Conservation (phyloP, 2,113 vertebrate species). For the Poecilia latipinna region DNA sequence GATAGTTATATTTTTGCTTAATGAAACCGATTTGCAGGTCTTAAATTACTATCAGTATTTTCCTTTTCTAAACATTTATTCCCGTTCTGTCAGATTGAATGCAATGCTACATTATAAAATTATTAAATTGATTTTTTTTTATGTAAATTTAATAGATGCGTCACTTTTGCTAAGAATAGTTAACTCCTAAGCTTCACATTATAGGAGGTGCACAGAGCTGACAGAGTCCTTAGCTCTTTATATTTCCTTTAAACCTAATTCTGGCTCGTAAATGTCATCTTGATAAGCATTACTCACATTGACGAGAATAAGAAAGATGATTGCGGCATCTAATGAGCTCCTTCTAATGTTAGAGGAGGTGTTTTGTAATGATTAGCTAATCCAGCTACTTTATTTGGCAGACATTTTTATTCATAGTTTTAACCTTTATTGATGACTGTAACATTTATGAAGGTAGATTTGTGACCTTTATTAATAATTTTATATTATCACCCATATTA, state of each 20-base stretch:
- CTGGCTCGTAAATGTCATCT: neutral
- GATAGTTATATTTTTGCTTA: neutral
- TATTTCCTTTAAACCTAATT: neutral
- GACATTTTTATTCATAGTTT: neutral
- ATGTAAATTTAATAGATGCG: neutral
- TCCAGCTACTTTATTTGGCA: slow-evolving; percentile 30
- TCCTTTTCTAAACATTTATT: neutral
- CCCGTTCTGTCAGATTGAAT: too few species aligned
- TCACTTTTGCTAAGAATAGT: neutral
- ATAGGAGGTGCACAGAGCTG: neutral
- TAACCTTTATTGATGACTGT: slow-evolving; percentile 39
- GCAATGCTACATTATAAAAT: too few species aligned
- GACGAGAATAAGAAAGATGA: neutral
- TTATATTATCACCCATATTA: neutral
- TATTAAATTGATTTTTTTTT: too few species aligned
- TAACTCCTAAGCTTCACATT: neutral
- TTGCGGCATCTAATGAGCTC: neutral
- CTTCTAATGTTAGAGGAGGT: slow-evolving; percentile 5
- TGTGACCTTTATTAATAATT: slow-evolving; percentile 24
- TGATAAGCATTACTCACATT: neutral
- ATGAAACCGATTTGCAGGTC: neutral
- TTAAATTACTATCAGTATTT: neutral
- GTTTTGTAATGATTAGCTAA: slow-evolving; percentile 24
- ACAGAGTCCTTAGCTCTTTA: neutral
- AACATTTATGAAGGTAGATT: slow-evolving; percentile 25